Evolutionary conservation across 2,113 vertebrate genomes (phyloP), one percentile per base, ranked within the genome.

Genomic region (Sinocyclocheilus anophthalmus): DNA sequence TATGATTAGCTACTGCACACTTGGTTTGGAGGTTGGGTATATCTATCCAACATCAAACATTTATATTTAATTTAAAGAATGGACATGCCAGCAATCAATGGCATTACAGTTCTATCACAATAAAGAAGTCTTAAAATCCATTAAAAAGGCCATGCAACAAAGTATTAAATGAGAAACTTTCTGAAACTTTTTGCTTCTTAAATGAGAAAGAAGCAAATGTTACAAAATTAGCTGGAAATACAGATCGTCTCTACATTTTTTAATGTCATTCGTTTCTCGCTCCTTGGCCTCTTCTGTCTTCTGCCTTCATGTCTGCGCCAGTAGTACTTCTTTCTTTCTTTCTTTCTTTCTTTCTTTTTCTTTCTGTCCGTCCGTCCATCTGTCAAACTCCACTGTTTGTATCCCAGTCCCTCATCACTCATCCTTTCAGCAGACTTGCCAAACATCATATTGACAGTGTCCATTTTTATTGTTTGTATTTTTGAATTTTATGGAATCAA

Each of bases 351-450:
- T 42, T 73, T 10, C 18, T 22, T 42, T n/a, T 12, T 39, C 45
- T 30, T 53, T 20, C 26, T 12, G 33, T 24, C 13, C 18, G 9
- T 13, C 30, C 16, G 20, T 50, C 26, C 82, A 42, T 37, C 22
- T 73, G 48, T 84, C 69, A 65, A 65, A 83, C 30, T 63, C 50
- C 61, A 81, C 42, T 67, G 61, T 81, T 67, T 81, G 61, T 67
- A 48, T 2, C 79, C 61, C 61, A 69, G 65, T 48, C 92, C 90
- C 91, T 79, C 87, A 90, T 94, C 89, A 88, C 94, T 94, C 94
- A 94, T 94, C 92, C 92, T 93, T 95, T 95, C 92, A 91, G 91
- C 92, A 93, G 89, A 94, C 94, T 95, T 95, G 94, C 94, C 94
- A 94, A 93, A 93, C 12, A 79, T 87, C 70, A 89, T 82, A 77